A percentile compares a stretch with the other conserved stretches of the same genome.
These are phyloP conservation scores for Forbesichthys papilliferus DNA, from an alignment of 2,113 vertebrate species.

Conservation along the genomic window DNA sequence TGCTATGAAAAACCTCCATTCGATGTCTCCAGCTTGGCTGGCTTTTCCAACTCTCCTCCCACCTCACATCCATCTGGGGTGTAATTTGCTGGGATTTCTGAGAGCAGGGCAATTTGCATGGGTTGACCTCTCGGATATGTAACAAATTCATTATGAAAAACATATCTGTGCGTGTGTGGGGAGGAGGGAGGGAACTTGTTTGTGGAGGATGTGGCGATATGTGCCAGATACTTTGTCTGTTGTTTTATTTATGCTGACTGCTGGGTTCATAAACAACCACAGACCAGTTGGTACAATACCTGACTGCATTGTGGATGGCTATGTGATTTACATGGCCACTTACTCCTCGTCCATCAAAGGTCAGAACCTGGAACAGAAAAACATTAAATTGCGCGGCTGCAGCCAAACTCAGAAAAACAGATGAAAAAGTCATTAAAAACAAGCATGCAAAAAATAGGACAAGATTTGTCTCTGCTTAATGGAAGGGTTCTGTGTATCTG, in stretches of 20 bases:
- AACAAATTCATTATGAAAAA: slow-evolving; percentile 51
- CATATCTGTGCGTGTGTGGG: slow-evolving; percentile 24
- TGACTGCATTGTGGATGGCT: slow-evolving; percentile 81
- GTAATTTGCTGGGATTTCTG: slow-evolving; percentile 49
- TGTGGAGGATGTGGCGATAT: neutral
- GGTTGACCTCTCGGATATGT: slow-evolving; percentile 65
- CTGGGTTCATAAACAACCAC: slow-evolving; percentile 6
- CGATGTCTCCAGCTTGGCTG: slow-evolving; percentile 53
- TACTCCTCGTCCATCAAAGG: slow-evolving; percentile 89
- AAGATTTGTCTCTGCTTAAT: slow-evolving; percentile 31
- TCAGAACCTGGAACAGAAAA: slow-evolving; percentile 86
- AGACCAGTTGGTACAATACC: slow-evolving; percentile 71
- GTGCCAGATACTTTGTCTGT: no score
- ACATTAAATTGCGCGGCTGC: slow-evolving; percentile 12
- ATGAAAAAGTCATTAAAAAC: slow-evolving; percentile 39
- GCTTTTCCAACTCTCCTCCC: slow-evolving; percentile 34
- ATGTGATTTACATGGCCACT: slow-evolving; percentile 91
- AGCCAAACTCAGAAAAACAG: slow-evolving; percentile 26
- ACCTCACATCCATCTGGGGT: slow-evolving; percentile 51
- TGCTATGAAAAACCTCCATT: slow-evolving; percentile 13
- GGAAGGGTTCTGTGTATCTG: slow-evolving; percentile 19
- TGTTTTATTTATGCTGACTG: neutral
- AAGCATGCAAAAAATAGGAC: slow-evolving; percentile 21
- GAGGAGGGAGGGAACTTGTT: slow-evolving; percentile 21
- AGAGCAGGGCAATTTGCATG: slow-evolving; percentile 47